Evolutionary conservation across 35 echinoderm and acorn worm species (phyloP), one percentile per base, ranked within the genome.

Genomic region (Anneissia japonica): DNA sequence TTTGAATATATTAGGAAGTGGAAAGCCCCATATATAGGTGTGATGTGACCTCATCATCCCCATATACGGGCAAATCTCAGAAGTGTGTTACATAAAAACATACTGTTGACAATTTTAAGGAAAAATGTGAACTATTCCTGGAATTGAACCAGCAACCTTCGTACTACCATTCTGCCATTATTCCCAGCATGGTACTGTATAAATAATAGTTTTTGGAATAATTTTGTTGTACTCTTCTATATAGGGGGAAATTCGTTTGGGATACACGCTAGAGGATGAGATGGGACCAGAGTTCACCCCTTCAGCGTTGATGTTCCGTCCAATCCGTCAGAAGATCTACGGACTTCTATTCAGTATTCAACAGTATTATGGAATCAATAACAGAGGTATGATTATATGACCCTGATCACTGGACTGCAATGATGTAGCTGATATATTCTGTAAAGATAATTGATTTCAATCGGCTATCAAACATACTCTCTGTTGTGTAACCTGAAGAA

Each of bases 161-260:
- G 28, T 14, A 14, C 51, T 64, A 64, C 13, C 28, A 28, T 64
- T n/a, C n/a, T n/a, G n/a, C 4, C 74, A 75, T 5, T 34, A 75
- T 75, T 75, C 4, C 74, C 4, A 0, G 29, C 34, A 30, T 33
- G 16, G 14, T 46, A 46, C 31, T 26, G 26, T 9, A 26, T 82
- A 11, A 46, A 43, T 14, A 46, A 4, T 17, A 30, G 31, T 39
- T 10, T 38, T 13, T 43, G 14, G 16, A 16, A n/a, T n/a, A n/a
- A n/a, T n/a, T n/a, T n/a, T n/a, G n/a, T n/a, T n/a, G n/a, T n/a
- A n/a, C n/a, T n/a, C n/a, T n/a, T 39, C 34, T 46, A 28, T n/a
- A n/a, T 45, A 98, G 95, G 96, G 96, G 77, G 96, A 99, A 79
- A 83, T 99, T 74, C 94, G 91, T 81, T 74, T 99, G 31, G 85